Evolutionary conservation across 92 coral and sea anemone species (phyloP).

Genomic region (Palythoa grandis): DNA sequence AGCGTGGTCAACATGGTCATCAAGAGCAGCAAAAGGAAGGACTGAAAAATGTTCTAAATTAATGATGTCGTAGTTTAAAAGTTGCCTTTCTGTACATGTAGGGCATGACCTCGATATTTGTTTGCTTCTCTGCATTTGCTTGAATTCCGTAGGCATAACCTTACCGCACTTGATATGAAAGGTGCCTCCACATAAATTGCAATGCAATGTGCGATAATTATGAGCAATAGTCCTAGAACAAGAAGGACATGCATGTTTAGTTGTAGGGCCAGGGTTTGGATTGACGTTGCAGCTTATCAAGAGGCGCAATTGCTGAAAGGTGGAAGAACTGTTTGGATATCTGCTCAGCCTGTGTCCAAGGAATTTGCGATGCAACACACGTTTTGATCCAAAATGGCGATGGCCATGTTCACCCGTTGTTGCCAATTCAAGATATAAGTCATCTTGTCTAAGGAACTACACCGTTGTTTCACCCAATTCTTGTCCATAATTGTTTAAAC

Average conservation of each 20-base stretch:
- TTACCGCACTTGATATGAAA: too few relatives aligned
- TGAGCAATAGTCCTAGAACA: too few relatives aligned
- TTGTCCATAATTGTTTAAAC: background rate
- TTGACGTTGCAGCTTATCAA: slow-evolving; percentile 20
- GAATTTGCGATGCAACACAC: slow-evolving; percentile 14
- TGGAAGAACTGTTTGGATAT: too few relatives aligned
- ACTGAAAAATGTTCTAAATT: too few relatives aligned
- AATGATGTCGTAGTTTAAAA: background rate
- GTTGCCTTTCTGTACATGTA: slow-evolving; percentile 1
- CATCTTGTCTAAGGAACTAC: too few relatives aligned
- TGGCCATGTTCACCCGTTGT: background rate
- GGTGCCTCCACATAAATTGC: slow-evolving; percentile 31
- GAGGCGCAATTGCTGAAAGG: slow-evolving; percentile 4
- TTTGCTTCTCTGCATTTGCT: slow-evolving; percentile 19
- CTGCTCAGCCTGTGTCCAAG: slow-evolving; percentile 20
- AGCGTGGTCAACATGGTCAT: too few relatives aligned
- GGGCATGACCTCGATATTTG: too few relatives aligned
- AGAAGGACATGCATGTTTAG: too few relatives aligned
- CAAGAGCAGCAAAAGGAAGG: too few relatives aligned
- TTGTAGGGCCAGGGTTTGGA: too few relatives aligned
- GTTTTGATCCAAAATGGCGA: slow-evolving; percentile 31
- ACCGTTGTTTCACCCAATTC: too few relatives aligned
- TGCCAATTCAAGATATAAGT: too few relatives aligned
- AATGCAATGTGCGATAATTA: slow-evolving; percentile 22
- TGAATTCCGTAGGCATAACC: slow-evolving; percentile 26